Percentiles rank a stretch among this genome's conserved stretches.
These are phyloP conservation scores for Caenorhabditis afra DNA, from an alignment of 2,888 invertebrate genomes.

Conservation along the genomic window DNA sequence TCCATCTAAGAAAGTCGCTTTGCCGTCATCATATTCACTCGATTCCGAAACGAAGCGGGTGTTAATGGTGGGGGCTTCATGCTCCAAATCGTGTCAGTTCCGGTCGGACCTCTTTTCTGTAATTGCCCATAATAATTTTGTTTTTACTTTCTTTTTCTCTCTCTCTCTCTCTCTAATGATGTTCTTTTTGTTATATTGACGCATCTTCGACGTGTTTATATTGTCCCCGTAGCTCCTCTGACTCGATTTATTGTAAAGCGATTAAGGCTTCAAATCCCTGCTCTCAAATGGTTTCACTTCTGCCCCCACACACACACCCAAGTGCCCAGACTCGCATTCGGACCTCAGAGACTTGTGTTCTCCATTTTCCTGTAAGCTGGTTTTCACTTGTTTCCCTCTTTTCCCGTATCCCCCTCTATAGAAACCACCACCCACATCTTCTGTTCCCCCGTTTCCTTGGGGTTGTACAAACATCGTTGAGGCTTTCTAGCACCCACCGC, in stretches of 20 bases:
- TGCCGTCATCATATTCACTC: slow-evolving; percentile 14
- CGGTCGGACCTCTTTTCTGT: slow-evolving; percentile 12
- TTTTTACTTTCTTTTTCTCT: slow-evolving; percentile 20
- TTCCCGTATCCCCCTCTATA: slow-evolving; percentile 18
- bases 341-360: slow-evolving; percentile 23
- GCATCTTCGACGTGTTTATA: slow-evolving; percentile 58
- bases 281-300: slow-evolving; percentile 44
- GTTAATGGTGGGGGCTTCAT: slow-evolving; percentile 8
- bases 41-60: background rate
- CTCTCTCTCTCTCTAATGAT: slow-evolving; percentile 24
- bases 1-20: slow-evolving; percentile 46
- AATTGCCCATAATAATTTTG: slow-evolving; percentile 51
- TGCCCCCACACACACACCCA: slow-evolving; percentile 16
- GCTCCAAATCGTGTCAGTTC: background rate
- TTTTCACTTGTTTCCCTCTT: slow-evolving; percentile 42
- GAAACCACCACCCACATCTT: slow-evolving; percentile 7
- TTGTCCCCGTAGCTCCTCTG: slow-evolving; percentile 35
- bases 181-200: slow-evolving; percentile 61
- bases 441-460: slow-evolving; percentile 5
- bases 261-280: slow-evolving; percentile 9
- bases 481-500: slow-evolving; percentile 7
- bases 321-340: slow-evolving; percentile 16
- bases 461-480: slow-evolving; percentile 43
- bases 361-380: slow-evolving; percentile 29
- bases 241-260: slow-evolving; percentile 46